Evolutionary conservation across 2,888 invertebrate genomes (phyloP), one percentile per base, ranked within the genome.

Genomic region (Eustalomyia histrio): DNA sequence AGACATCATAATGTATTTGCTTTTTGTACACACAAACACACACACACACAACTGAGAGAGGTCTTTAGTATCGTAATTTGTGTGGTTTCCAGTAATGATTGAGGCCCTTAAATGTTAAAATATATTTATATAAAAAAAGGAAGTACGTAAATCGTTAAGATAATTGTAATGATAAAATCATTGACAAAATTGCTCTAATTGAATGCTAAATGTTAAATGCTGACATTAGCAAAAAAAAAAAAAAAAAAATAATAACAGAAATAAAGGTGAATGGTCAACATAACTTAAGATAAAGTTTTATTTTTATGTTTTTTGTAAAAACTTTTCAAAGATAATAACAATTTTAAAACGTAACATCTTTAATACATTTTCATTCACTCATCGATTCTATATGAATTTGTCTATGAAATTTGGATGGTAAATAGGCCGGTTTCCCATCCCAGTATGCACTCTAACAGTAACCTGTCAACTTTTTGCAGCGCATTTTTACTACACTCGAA

Each of bases 151-250:
- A 83, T 76, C 78, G 79, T 75, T 73, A 63, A 79, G 79, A 81
- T 87, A 87, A 88, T 87, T 87, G 85, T 86, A 80, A 83, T 83
- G 88, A 88, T 88, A 88, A 88, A 88, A 88, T 88, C 87, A 88
- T 79, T 82, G 83, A 83, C 82, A 78, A 83, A 82, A 84, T 86
- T 85, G 85, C 84, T 85, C 86, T 87, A 87, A 88, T 88, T 88
- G 87, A 88, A 88, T 87, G 85, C 86, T 88, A 86, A 87, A 85
- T 18, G 57, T 52, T 17, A 63, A 65, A 10, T 76, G 67, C 68
- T 67, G 63, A 76, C 53, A 9, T 8, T 18, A 57, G 61, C 57
- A 35, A 58, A 57, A 58, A n/a, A 35, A 33, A 17, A 58, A n/a
- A 35, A n/a, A n/a, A 35, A 58, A 57, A 58, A n/a, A 35, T 17